Evolutionary conservation across 2,113 vertebrate species (phyloP).

Genomic region (Connochaetes taurinus): DNA sequence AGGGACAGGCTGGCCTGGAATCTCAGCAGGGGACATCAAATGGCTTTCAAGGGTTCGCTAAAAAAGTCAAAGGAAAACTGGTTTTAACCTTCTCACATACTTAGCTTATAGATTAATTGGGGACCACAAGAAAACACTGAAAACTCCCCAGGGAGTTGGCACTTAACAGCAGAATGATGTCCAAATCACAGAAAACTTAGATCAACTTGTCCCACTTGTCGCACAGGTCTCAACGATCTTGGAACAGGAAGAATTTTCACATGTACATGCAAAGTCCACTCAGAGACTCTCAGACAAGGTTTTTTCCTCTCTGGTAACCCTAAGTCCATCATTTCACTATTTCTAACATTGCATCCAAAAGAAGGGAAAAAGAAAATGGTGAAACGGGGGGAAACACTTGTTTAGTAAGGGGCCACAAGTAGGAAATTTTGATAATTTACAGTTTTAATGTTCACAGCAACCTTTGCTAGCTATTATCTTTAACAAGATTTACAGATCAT

Average conservation of each 20-base stretch:
- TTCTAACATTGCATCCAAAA: not conserved
- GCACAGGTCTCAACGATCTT: not conserved
- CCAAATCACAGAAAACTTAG: constrained; percentile 29
- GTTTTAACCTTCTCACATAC: constrained; percentile 27
- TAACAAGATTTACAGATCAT: not conserved
- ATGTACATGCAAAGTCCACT: not conserved
- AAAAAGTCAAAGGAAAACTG: constrained; percentile 49
- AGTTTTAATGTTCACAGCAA: constrained; percentile 10
- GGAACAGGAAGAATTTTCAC: not conserved
- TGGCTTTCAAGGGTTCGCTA: constrained; percentile 88
- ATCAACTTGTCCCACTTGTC: not conserved
- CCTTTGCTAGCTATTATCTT: not conserved
- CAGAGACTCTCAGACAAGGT: not conserved
- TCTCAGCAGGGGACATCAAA: constrained; percentile 84
- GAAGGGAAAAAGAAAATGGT: not conserved
- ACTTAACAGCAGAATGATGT: not conserved
- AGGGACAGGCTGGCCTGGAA: constrained; percentile 82
- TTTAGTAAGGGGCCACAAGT: not conserved
- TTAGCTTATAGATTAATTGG: not conserved
- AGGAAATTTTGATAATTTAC: not conserved
- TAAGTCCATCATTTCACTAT: not conserved
- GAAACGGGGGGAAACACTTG: not conserved
- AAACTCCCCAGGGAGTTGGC: not conserved
- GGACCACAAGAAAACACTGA: constrained; percentile 32
- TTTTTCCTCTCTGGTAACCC: not conserved